Base-by-base conservation (phyloP, 2,113 vertebrate genomes). In the Perca flavescens region DNA sequence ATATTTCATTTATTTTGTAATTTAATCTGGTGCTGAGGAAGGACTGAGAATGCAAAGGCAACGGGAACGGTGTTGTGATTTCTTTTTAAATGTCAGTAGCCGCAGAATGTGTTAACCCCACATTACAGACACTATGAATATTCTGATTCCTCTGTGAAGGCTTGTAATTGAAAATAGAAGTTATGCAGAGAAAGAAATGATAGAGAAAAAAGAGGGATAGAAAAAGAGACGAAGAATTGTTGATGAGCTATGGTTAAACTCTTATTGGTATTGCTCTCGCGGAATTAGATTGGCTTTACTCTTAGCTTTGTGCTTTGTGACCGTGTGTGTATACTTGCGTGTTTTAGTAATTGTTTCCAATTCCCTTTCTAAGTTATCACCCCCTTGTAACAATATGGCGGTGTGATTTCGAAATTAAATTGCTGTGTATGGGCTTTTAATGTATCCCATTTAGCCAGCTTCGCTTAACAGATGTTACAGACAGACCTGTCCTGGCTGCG, bases 1-100 rank as follows among this genome's bases (percentile, higher is more conserved):
- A 96, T 97, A 97, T 97, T 97, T 97, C 95, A 97, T 97, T 97
- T 97, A 97, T 97, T 97, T 97, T 95, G 95, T 96, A 96, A 97
- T 97, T 97, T 98, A 96, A 97, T 97, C 96, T 95, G 95, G 73
- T 72, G 96, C 89, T 93, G 95, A 96, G 94, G 94, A 95, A 96
- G 84, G 83, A 92, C 92, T 88, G 86, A 96, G 95, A 96, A 95
- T 94, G 94, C 90, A 95, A 93, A 95, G 95, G 94, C 94, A 93
- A 91, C 91, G 86, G 92, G 88, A 93, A 82, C 60, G 94, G 93
- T 90, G 86, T 94, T 95, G 96, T 97, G 95, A 97, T 97, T 97
- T 86, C 88, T 83, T 91, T 97, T 96, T 97, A 96, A 96, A 97
- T 95, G 96, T 97, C 96, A 96, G 79, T 73, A 70, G 86, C 84